Conservation (phyloP, 2,888 invertebrate genomes). For the Nineta flava region DNA sequence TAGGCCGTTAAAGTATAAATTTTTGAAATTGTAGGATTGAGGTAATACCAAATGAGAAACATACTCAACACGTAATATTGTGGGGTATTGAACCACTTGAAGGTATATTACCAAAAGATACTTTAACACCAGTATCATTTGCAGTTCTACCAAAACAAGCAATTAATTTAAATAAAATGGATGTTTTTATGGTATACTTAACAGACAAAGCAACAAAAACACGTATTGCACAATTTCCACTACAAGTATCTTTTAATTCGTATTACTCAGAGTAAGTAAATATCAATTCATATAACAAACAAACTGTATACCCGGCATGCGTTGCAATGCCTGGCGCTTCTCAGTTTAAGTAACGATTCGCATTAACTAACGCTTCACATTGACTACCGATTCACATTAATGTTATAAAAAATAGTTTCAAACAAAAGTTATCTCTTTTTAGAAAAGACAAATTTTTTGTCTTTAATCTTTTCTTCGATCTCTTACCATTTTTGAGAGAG, state of each 20-base stretch:
- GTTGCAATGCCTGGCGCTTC: no score
- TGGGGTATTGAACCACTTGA: constrained; percentile 14
- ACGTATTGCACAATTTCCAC: constrained; percentile 18
- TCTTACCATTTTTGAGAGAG: no score
- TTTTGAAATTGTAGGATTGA: not conserved
- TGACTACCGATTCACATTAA: no score
- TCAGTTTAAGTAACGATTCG: no score
- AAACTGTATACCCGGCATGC: not conserved
- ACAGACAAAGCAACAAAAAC: constrained; percentile 15
- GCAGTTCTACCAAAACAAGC: constrained; percentile 15
- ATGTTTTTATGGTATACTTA: constrained; percentile 18
- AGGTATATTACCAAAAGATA: constrained; percentile 16
- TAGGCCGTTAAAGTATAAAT: not conserved
- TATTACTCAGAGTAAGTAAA: constrained; percentile 13
- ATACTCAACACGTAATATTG: not conserved
- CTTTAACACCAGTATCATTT: constrained; percentile 14
- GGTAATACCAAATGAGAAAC: not conserved
- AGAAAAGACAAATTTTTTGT: no score
- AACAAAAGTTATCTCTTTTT: no score
- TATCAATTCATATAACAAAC: no score
- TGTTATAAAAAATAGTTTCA: no score
- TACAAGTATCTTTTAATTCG: constrained; percentile 17
- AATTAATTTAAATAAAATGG: constrained; percentile 14
- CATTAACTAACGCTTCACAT: no score
- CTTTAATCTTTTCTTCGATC: no score